These are phyloP conservation scores for Trissolcus basalis DNA, from an alignment of 1,140 invertebrate species.

Conservation along the genomic window DNA sequence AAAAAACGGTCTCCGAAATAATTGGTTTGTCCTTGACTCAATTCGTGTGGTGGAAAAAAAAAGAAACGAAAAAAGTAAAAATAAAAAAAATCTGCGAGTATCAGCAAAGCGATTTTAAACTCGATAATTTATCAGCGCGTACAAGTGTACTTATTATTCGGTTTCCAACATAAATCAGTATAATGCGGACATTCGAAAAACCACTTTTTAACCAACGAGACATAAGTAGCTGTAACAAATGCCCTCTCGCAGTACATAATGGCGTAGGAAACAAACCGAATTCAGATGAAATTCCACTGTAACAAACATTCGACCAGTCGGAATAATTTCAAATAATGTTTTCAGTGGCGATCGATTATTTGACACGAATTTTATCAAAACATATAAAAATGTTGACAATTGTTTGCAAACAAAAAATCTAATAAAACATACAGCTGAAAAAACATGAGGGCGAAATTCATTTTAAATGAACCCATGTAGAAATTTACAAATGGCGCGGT, in stretches of 20 bases:
- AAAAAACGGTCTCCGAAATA: too few relatives aligned
- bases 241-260: background rate
- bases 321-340: background rate
- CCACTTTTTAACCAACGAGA: background rate
- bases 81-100: background rate
- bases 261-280: background rate
- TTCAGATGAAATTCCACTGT: too few relatives aligned
- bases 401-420: too few relatives aligned
- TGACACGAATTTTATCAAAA: too few relatives aligned
- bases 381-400: too few relatives aligned
- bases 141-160: constrained; percentile 2
- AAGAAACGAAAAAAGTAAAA: too few relatives aligned
- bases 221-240: background rate
- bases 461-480: too few relatives aligned
- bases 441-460: too few relatives aligned
- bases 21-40: background rate
- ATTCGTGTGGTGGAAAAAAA: background rate
- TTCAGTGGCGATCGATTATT: background rate
- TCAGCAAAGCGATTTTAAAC: background rate
- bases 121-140: background rate
- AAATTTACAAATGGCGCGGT: too few relatives aligned
- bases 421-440: too few relatives aligned
- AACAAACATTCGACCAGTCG: background rate
- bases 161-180: constrained; percentile 1
- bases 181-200: background rate